Percentiles rank a stretch among this genome's conserved stretches.
Conservation (phyloP, 2,113 vertebrate species). For the Tympanuchus pallidicinctus region DNA sequence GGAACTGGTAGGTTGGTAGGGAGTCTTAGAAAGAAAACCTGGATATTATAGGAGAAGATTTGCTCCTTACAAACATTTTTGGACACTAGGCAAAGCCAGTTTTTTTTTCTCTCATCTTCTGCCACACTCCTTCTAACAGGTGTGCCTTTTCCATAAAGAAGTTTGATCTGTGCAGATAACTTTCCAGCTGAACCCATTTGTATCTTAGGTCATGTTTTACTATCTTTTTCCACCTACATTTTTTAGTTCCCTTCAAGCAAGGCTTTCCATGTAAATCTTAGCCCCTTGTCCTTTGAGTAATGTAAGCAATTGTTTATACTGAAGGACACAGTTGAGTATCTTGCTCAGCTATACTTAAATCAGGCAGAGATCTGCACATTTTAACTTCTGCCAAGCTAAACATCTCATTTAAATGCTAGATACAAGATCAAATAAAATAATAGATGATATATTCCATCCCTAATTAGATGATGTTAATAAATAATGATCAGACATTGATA, state of each 20-base stretch:
- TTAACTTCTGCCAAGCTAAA: neutral
- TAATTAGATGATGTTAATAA: constrained; percentile 35
- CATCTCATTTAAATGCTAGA: neutral
- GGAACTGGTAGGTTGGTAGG: neutral
- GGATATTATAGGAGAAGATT: neutral
- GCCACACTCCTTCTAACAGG: neutral
- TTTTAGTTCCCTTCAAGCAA: neutral
- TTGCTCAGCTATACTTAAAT: neutral
- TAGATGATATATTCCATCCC: neutral
- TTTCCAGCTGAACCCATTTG: neutral
- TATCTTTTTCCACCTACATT: neutral
- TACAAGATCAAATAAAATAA: constrained; percentile 1
- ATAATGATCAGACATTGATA: neutral
- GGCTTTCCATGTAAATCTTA: neutral
- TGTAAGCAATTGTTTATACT: neutral
- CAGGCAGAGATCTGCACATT: neutral
- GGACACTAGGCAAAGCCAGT: neutral
- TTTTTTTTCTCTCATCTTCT: neutral
- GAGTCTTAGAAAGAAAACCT: neutral
- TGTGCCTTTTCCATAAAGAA: neutral
- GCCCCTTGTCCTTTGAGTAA: neutral
- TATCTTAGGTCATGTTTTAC: neutral
- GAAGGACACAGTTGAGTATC: neutral
- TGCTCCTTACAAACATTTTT: neutral
- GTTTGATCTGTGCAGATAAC: neutral